Percentiles rank a stretch among this genome's conserved stretches.
phyloP scores from a whole-genome alignment of 2,113 vertebrate species.

The Phocoena phocoena region DNA sequence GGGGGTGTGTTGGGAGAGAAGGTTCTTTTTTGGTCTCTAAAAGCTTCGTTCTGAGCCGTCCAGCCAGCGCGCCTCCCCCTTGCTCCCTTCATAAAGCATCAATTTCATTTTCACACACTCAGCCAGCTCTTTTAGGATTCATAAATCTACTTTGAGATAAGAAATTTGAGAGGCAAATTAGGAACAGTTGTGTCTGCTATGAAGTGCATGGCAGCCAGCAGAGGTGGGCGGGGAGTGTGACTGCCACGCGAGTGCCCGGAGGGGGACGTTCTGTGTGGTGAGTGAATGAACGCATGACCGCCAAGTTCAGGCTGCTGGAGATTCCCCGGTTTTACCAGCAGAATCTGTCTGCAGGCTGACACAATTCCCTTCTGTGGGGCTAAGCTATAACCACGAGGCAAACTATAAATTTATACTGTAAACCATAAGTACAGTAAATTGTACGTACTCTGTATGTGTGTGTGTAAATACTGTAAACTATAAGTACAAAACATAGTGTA shows the following conservation, averaged over 20 bases:
- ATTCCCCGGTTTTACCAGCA: background rate
- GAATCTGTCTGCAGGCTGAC: background rate
- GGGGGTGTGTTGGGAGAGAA: background rate
- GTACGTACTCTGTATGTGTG: background rate
- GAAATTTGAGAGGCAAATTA: background rate
- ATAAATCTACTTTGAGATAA: background rate
- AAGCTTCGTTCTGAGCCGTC: background rate
- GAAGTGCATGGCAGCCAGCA: accelerated
- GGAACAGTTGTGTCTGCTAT: background rate
- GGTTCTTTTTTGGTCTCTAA: background rate
- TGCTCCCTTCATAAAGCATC: no score
- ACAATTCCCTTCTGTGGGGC: background rate
- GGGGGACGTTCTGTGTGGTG: accelerated
- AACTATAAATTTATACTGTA: background rate
- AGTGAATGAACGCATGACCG: accelerated
- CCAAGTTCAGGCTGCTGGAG: background rate
- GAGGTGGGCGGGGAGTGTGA: background rate
- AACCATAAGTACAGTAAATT: background rate
- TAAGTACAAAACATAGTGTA: background rate
- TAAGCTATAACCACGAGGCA: background rate
- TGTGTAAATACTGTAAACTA: background rate
- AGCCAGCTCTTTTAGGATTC: background rate
- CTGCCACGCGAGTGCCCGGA: accelerated
- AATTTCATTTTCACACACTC: background rate
- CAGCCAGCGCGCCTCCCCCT: background rate